Evolutionary conservation across 2,113 vertebrate species (phyloP).

Genomic region (Platichthys flesus): DNA sequence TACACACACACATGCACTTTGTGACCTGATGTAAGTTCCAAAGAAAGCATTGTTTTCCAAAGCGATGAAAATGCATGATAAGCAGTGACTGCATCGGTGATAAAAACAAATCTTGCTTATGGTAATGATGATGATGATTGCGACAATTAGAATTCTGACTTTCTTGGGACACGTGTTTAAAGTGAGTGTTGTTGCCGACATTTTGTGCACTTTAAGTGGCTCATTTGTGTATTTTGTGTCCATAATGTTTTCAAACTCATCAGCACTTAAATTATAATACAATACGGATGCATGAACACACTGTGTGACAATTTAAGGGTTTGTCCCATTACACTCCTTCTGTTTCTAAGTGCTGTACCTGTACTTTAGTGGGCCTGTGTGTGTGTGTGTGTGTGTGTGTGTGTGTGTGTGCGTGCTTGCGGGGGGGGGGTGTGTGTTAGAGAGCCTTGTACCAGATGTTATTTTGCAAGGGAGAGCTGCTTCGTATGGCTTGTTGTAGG

Average conservation of each 20-base stretch:
- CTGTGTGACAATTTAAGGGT: neutral
- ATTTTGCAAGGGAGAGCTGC: conserved; percentile 39
- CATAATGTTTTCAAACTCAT: conserved; percentile 22
- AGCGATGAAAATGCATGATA: conserved; percentile 14
- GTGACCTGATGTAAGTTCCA: conserved; percentile 22
- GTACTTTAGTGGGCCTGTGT: neutral
- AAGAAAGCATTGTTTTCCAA: conserved; percentile 42
- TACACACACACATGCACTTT: neutral
- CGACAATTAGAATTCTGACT: neutral
- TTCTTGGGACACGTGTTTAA: neutral
- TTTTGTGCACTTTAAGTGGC: conserved; percentile 3
- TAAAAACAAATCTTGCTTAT: neutral
- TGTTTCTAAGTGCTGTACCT: conserved; percentile 6
- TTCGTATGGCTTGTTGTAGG: conserved; percentile 27
- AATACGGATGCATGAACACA: neutral
- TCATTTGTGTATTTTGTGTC: neutral
- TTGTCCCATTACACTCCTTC: neutral
- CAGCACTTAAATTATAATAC: neutral
- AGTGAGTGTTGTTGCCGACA: neutral
- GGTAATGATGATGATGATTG: conserved; percentile 41
- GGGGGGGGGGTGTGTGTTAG: neutral
- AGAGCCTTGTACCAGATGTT: conserved; percentile 63
- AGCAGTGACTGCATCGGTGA: neutral
- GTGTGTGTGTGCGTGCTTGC: neutral
- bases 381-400: conserved; percentile 21